A percentile compares a stretch with the other conserved stretches of the same genome.
phyloP scores from a whole-genome alignment of 2,113 vertebrate genomes.

The Numida meleagris region DNA sequence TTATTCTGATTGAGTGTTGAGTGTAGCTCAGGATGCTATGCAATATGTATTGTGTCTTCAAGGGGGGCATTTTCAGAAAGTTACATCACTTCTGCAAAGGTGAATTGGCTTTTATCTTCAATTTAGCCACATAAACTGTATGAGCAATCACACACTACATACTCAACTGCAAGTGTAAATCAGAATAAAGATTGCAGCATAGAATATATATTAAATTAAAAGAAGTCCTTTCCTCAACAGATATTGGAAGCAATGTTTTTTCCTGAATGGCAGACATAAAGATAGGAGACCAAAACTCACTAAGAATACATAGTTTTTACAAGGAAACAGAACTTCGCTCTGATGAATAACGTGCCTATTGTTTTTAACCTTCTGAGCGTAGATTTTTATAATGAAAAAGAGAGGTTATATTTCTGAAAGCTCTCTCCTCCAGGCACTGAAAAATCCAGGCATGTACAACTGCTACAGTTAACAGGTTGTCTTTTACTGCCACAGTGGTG shows the following conservation, averaged over 20 bases:
- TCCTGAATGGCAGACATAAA: not conserved
- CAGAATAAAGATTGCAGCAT: not conserved
- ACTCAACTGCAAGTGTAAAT: not conserved
- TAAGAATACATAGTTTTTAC: not conserved
- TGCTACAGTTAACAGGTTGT: not conserved
- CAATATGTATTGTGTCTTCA: not conserved
- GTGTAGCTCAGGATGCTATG: not conserved
- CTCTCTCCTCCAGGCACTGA: not conserved
- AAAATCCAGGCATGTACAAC: not conserved
- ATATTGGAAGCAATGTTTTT: not conserved
- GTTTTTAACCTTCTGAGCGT: not conserved
- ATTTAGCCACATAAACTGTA: not conserved
- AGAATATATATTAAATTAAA: not conserved
- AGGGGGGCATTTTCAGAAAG: not conserved
- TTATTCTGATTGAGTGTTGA: not conserved
- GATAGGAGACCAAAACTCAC: not conserved
- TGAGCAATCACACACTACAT: accelerated
- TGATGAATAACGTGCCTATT: not conserved
- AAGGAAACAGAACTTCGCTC: not conserved
- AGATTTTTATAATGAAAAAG: not conserved
- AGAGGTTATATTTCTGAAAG: not conserved
- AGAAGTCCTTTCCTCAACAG: not conserved
- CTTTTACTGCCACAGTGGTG: not conserved
- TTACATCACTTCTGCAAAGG: not conserved
- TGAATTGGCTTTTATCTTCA: not conserved